Evolutionary conservation across 2,888 invertebrate species (phyloP).

Genomic region (Callimorpha dominula): DNA sequence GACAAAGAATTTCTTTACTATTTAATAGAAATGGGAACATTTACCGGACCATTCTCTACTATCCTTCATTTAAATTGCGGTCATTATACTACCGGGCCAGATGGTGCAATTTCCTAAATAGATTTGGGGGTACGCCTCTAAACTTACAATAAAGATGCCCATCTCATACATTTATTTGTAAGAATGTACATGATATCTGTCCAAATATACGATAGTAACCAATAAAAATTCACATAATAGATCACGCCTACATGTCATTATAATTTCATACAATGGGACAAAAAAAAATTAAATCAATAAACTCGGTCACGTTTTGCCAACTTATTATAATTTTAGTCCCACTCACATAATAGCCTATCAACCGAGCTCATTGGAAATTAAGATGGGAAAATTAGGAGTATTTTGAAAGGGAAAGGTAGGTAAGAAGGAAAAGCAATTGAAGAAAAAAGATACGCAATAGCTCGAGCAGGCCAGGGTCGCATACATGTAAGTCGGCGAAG

Average conservation of each 20-base stretch:
- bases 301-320: too few species aligned
- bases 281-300: not conserved
- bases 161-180: not conserved
- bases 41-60: constrained; percentile 48
- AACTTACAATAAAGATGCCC: not conserved
- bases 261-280: not conserved
- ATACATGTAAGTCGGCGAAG: not conserved
- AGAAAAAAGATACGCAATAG: too few species aligned
- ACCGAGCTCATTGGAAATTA: too few species aligned
- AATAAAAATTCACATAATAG: not conserved
- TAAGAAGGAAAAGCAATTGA: too few species aligned
- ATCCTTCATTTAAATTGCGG: constrained; percentile 54
- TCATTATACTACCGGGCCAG: constrained; percentile 51
- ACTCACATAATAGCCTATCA: too few species aligned
- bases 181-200: not conserved
- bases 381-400: too few species aligned
- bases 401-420: too few species aligned
- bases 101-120: constrained; percentile 35
- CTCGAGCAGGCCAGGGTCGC: too few species aligned
- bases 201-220: not conserved
- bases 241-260: not conserved
- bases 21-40: constrained; percentile 66
- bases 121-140: not conserved
- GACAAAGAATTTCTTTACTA: constrained; percentile 68
- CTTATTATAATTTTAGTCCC: too few species aligned